These are phyloP conservation scores for Plebejus melissa DNA, from an alignment of 2,888 invertebrate species.

Conservation along the genomic window DNA sequence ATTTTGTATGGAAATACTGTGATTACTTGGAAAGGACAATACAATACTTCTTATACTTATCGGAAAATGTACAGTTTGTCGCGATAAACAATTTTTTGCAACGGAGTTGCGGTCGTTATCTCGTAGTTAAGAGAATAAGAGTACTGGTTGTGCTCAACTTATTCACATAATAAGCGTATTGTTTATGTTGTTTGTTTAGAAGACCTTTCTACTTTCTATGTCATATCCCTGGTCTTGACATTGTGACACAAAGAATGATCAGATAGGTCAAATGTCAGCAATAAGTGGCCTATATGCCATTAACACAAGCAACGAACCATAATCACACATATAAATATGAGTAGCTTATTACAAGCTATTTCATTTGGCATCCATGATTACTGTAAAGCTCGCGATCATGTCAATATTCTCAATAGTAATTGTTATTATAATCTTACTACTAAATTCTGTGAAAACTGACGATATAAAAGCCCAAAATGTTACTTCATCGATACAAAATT, in stretches of 20 bases:
- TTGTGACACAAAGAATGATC: slow-evolving; percentile 53
- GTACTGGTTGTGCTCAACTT: slow-evolving; percentile 4
- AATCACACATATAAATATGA: slow-evolving; percentile 50
- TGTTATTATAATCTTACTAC: slow-evolving; percentile 50
- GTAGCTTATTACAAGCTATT: slow-evolving; percentile 29
- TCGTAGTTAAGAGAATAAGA: neutral
- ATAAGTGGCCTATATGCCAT: slow-evolving; percentile 48
- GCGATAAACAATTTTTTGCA: too few species aligned
- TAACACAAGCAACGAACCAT: slow-evolving; percentile 56
- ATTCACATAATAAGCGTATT: slow-evolving; percentile 8
- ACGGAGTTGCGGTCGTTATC: too few species aligned
- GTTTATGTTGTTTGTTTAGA: slow-evolving; percentile 18
- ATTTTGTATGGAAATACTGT: too few species aligned
- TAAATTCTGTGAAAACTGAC: slow-evolving; percentile 53
- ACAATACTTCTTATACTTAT: too few species aligned
- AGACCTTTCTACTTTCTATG: slow-evolving; percentile 30
- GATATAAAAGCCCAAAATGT: slow-evolving; percentile 42
- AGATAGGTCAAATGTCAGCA: slow-evolving; percentile 74
- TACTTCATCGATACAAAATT: slow-evolving; percentile 48
- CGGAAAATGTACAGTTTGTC: too few species aligned
- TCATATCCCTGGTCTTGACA: slow-evolving; percentile 25
- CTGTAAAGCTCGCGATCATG: slow-evolving; percentile 46
- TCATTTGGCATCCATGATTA: slow-evolving; percentile 54
- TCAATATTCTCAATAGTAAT: slow-evolving; percentile 55
- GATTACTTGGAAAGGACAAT: too few species aligned